A percentile compares a stretch with the other conserved stretches of the same genome.
These are phyloP conservation scores for Zaprionus taronus DNA, from an alignment of 1,140 invertebrate genomes.

Conservation along the genomic window DNA sequence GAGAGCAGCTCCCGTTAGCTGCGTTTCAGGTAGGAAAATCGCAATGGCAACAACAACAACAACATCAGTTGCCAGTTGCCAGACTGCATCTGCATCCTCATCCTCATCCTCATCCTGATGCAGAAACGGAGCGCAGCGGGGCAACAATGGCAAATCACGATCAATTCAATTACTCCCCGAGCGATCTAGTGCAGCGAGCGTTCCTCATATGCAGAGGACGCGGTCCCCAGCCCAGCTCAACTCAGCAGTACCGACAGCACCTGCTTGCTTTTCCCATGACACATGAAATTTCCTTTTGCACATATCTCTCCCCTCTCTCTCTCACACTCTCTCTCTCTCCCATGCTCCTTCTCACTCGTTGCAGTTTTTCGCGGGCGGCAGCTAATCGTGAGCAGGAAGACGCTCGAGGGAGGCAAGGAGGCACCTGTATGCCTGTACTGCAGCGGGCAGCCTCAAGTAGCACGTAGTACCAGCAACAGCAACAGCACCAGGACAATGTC, in stretches of 20 bases:
- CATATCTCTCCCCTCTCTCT: background rate
- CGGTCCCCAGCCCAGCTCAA: slow-evolving; percentile 10
- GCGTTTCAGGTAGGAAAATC: slow-evolving; percentile 55
- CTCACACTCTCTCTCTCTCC: background rate
- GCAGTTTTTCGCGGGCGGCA: slow-evolving; percentile 24
- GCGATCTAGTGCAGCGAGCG: slow-evolving; percentile 49
- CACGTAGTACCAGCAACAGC: background rate
- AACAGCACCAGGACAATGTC: slow-evolving; percentile 53
- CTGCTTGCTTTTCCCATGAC: slow-evolving; percentile 75
- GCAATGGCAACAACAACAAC: slow-evolving; percentile 31
- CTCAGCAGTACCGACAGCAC: slow-evolving; percentile 37
- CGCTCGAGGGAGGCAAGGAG: slow-evolving; percentile 18
- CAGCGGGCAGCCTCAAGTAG: slow-evolving; percentile 42
- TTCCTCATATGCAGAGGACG: slow-evolving; percentile 20
- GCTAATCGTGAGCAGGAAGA: slow-evolving; percentile 33
- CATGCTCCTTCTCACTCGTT: too few species aligned
- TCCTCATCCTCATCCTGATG: slow-evolving; percentile 29
- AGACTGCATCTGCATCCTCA: slow-evolving; percentile 62
- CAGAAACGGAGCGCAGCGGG: slow-evolving; percentile 15
- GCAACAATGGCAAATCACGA: slow-evolving; percentile 76
- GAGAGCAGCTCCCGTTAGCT: slow-evolving; percentile 35
- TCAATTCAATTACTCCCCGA: slow-evolving; percentile 77
- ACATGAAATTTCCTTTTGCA: slow-evolving; percentile 12
- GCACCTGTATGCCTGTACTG: slow-evolving; percentile 43
- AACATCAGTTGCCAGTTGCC: background rate